Conservation (phyloP, 2,797 vertebrate genomes). For the Parambassis ranga region DNA sequence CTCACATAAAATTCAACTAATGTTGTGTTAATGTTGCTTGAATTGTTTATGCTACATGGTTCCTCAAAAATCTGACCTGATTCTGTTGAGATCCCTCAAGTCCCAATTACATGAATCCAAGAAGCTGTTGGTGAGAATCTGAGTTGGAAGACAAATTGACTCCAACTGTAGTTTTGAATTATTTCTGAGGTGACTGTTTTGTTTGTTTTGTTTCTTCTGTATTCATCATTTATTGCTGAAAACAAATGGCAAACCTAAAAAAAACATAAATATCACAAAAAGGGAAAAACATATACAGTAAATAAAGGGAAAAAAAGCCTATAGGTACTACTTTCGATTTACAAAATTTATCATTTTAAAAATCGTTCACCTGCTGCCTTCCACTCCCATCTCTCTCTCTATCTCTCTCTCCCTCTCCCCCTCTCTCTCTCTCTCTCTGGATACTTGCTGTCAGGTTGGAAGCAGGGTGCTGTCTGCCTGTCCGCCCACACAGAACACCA, state of each 20-base stretch:
- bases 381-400: background rate
- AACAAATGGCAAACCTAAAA: background rate
- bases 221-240: too few species aligned
- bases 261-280: background rate
- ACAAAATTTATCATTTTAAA: slow-evolving; percentile 4
- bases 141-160: too few species aligned
- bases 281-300: background rate
- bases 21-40: too few species aligned
- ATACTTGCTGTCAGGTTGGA: slow-evolving; percentile 58
- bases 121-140: too few species aligned
- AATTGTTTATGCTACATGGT: too few species aligned
- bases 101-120: too few species aligned
- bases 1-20: too few species aligned
- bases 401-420: background rate
- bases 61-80: too few species aligned
- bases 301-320: background rate
- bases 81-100: too few species aligned
- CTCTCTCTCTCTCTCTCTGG: slow-evolving; percentile 4
- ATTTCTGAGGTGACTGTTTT: too few species aligned
- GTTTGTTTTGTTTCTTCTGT: too few species aligned
- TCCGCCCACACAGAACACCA: slow-evolving; percentile 62
- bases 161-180: too few species aligned
- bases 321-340: background rate
- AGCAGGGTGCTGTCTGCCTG: slow-evolving; percentile 63
- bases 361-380: slow-evolving; percentile 1